Conservation (phyloP, 1,140 invertebrate genomes). For the Aphis craccivora region DNA sequence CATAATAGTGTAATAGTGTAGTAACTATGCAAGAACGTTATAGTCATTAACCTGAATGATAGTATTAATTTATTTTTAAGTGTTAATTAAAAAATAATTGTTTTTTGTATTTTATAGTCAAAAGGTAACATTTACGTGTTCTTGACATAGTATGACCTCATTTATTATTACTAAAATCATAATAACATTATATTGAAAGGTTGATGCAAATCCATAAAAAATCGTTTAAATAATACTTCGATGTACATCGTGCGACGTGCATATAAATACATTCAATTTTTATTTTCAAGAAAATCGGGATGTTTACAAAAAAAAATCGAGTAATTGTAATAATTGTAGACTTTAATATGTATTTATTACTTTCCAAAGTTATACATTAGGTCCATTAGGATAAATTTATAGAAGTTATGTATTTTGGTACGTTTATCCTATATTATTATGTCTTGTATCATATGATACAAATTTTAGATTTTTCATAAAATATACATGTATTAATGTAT, state of each 20-base stretch:
- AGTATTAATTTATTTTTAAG: background rate
- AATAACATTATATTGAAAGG: background rate
- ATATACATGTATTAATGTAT: no score
- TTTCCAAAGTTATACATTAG: no score
- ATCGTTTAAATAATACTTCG: background rate
- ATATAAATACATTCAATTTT: background rate
- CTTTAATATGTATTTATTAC: no score
- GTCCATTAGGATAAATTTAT: no score
- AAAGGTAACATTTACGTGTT: background rate
- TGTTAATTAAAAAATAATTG: background rate
- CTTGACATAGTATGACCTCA: background rate
- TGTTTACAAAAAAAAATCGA: no score
- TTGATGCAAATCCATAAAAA: background rate
- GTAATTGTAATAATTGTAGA: no score
- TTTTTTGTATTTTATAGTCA: background rate
- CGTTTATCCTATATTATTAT: no score
- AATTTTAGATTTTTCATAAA: no score
- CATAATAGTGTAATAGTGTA: no score
- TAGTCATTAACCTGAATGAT: background rate
- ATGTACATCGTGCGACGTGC: background rate
- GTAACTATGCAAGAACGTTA: background rate
- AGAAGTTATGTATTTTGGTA: no score
- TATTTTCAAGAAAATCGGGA: background rate
- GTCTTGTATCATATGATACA: no score
- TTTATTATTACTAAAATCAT: background rate